Conservation (phyloP, 2,113 vertebrate species). For the Hemicordylus capensis region DNA sequence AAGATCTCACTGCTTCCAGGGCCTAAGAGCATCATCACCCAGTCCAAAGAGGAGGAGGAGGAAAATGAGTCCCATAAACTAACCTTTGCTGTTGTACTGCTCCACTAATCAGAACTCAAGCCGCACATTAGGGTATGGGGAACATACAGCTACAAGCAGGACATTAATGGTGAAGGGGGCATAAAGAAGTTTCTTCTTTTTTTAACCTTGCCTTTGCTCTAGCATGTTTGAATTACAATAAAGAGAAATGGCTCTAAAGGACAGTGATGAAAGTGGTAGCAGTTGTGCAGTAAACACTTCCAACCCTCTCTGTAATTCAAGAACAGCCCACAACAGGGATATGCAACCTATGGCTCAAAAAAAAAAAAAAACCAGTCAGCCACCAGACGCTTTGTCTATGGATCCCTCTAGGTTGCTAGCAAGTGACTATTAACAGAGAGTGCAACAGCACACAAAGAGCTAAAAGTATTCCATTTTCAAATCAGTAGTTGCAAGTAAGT, state of each 20-base stretch:
- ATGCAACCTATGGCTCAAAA: background rate
- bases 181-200: background rate
- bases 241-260: background rate
- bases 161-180: background rate
- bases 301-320: background rate
- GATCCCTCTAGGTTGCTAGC: background rate
- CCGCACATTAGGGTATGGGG: background rate
- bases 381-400: background rate
- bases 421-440: background rate
- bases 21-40: slow-evolving; percentile 20
- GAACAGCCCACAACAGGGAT: background rate
- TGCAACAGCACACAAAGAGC: background rate
- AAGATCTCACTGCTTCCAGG: slow-evolving; percentile 38
- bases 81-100: slow-evolving; percentile 56
- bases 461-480: background rate
- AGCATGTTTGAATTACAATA: background rate
- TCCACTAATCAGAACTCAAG: slow-evolving; percentile 50
- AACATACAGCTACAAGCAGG: background rate
- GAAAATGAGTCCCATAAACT: background rate
- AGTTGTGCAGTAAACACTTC: background rate
- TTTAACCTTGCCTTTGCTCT: slow-evolving; percentile 12
- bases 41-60: slow-evolving; percentile 11
- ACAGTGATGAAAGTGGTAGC: background rate
- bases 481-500: background rate
- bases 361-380: background rate